Evolutionary conservation across 2,113 vertebrate genomes (phyloP), one percentile per base, ranked within the genome.

Genomic region (Hiodon alosoides): DNA sequence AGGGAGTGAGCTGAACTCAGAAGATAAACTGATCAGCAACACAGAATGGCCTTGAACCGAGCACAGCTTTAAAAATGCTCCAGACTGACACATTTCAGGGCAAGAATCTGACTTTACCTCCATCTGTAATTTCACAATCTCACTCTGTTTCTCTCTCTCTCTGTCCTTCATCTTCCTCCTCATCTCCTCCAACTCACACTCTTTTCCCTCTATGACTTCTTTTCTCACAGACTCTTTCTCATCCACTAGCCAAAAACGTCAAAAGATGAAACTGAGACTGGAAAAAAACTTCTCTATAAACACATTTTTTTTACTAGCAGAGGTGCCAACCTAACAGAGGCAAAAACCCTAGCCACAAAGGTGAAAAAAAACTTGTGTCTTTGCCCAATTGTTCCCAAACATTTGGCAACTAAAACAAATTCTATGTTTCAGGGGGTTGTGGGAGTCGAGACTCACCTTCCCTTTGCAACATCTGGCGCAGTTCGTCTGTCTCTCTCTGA

Each of bases 111-210:
- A 68, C 31, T 50, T 50, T 86, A 98, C 97, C 94, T 99, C 95
- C 89, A 98, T 90, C 71, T 96, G 94, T 66, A 98, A 77, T 86
- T 93, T 96, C 51, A 99, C 85, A 9, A 97, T 88, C 85, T 97
- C 94, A 61, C 87, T 94, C 86, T 96, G 92, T 59, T 90, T 94
- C 85, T 95, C 93, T 78, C 90, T 93, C 79, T 96, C 93, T 83
- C 95, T 93, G 69, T 86, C 90, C 84, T 81, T 90, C 80, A 98
- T 83, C 79, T 88, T 94, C 78, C 14, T 87, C 65, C 85, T 94
- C 87, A 97, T 83, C 69, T 91, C 92, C 75, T 92, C 76, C 86
- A 96, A 81, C 76, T 92, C 86, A 17, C 82, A 3, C 52, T 95
- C 91, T 70, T 93, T 95, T 77, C 86, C 86, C 72, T 91, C 88